phyloP scores from a whole-genome alignment of 2,797 vertebrate genomes.

The Crocidura indochinensis region DNA sequence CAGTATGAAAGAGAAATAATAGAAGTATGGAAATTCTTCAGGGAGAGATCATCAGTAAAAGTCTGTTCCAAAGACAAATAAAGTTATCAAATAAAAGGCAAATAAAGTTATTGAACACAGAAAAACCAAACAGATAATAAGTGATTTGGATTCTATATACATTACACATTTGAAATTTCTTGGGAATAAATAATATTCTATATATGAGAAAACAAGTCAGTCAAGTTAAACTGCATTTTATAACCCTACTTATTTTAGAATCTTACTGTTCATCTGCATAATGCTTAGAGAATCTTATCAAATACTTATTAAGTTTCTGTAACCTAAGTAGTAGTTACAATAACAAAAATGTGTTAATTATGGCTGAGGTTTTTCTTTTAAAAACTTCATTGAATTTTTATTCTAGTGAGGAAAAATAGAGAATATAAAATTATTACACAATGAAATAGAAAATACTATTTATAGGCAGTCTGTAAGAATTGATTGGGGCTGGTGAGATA shows the following conservation, averaged over 20 bases:
- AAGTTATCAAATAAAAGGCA: constrained; percentile 30
- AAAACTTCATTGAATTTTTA: background rate
- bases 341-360: background rate
- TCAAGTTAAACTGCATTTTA: constrained; percentile 27
- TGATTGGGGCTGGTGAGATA: no score
- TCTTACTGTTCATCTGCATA: background rate
- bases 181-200: background rate
- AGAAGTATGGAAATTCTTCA: background rate
- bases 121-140: constrained; percentile 15
- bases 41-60: background rate
- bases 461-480: background rate
- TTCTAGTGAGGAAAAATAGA: constrained; percentile 47
- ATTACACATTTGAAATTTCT: constrained; percentile 39
- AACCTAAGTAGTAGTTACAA: constrained; percentile 19
- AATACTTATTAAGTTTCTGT: constrained; percentile 33
- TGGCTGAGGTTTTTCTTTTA: background rate
- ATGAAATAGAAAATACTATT: constrained; percentile 11
- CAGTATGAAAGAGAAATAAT: background rate
- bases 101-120: background rate
- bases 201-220: constrained; percentile 32
- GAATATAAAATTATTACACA: background rate
- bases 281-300: constrained; percentile 53
- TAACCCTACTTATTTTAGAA: constrained; percentile 7
- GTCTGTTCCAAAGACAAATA: constrained; percentile 34
- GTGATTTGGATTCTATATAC: background rate